Base-by-base conservation (phyloP, 37 sponge, comb jelly and placozoan species). In the Geodia barretti region DNA sequence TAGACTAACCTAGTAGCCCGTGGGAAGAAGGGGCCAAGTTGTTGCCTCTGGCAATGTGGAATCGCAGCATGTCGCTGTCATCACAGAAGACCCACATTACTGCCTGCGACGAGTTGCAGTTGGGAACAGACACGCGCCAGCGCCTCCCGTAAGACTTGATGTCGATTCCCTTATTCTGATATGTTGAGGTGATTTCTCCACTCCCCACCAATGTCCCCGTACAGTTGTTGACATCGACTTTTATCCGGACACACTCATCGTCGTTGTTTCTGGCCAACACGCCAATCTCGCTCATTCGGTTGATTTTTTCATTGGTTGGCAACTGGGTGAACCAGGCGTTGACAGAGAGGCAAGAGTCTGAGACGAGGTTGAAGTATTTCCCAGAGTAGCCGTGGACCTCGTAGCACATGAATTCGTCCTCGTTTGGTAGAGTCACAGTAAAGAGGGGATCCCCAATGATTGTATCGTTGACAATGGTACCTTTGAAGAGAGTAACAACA, bases 81-180 rank as follows among this genome's bases (percentile, higher is more conserved):
- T 87, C 67, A 63, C 92, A 92, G 3, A 79, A 70, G 4, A 87
- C 72, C 85, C 88, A 92, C 88, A 92, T 84, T 71, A 92, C 92
- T 5, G 87, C 66, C 35, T 60, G 67, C 31, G 75, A 1, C n/a
- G 72, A 62, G 34, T 80, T 80, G 79, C 92, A 92, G 81, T 92
- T 92, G 39, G 92, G 92, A 3, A 84, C 78, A 26, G 88, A 58
- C 20, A 92, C 67, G 19, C 92, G 83, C 2, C 83, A 87, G 0
- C 85, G 43, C 9, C 63, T 34, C 8, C 75, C 62, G 8, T 62
- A n/a, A n/a, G n/a, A n/a, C n/a, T n/a, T n/a, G n/a, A n/a, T n/a
- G n/a, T n/a, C n/a, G n/a, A n/a, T n/a, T n/a, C n/a, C n/a, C n/a
- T n/a, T n/a, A n/a, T n/a, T n/a, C n/a, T n/a, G n/a, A n/a, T n/a